phyloP scores from a whole-genome alignment of 2,797 vertebrate genomes.

The Chaetophractus vellerosus region DNA sequence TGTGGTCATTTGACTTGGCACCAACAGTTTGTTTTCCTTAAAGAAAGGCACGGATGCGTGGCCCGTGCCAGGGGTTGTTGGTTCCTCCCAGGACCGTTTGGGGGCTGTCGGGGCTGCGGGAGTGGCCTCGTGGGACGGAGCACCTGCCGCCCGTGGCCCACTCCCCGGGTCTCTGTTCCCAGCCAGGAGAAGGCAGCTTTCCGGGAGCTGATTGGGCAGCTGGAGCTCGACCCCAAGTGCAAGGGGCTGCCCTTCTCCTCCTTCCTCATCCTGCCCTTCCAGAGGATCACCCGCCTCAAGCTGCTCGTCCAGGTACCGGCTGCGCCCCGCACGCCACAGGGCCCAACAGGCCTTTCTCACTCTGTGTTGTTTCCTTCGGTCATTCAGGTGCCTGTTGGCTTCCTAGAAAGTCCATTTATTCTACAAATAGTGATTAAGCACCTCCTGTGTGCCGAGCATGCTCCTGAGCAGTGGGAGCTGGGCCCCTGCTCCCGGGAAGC shows the following conservation, averaged over 20 bases:
- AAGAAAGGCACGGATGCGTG: not conserved
- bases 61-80: not conserved
- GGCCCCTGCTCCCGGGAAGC: not conserved
- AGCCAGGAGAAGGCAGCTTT: slow-evolving; percentile 96
- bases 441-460: not conserved
- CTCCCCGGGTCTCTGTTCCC: slow-evolving; percentile 69
- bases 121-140: not conserved
- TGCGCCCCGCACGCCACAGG: rapidly evolving
- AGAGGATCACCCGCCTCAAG: slow-evolving; percentile 98
- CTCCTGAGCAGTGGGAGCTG: not conserved
- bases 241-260: slow-evolving; percentile 96
- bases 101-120: not conserved
- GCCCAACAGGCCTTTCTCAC: rapidly evolving
- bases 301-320: slow-evolving; percentile 94
- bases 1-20: slow-evolving; percentile 67
- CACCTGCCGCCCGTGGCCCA: not conserved
- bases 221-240: slow-evolving; percentile 95
- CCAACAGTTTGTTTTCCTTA: slow-evolving; percentile 78
- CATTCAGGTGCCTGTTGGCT: not conserved
- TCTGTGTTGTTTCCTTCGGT: rapidly evolving
- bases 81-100: rapidly evolving
- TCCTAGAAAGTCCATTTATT: not conserved
- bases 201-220: slow-evolving; percentile 93
- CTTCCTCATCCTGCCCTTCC: slow-evolving; percentile 98
- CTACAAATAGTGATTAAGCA: not conserved